Evolutionary conservation across 2,113 vertebrate genomes (phyloP), one percentile per base, ranked within the genome.

Genomic region (Nesogale talazaci): DNA sequence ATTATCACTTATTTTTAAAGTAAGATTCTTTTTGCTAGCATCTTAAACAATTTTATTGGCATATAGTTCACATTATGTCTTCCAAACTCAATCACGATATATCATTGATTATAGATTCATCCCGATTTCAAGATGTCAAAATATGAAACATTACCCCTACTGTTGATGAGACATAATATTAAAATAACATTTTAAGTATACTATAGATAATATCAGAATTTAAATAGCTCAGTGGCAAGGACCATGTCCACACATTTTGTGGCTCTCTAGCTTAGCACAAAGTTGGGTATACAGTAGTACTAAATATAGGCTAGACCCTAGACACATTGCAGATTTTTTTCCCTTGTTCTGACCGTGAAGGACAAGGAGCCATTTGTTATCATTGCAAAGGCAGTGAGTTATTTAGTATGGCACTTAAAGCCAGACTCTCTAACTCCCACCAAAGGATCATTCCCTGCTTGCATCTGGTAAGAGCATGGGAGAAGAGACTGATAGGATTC

Each of bases 151-250:
- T 77, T 84, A 12, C 22, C 4, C 29, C 87, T 83, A 77, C 6
- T 42, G 80, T 87, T 76, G 87, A 72, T 69, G 4, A 65, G 61
- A n/a, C 22, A 90, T 56, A 84, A 40, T 77, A 65, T 75, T 70
- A 67, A 81, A 86, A 34, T 67, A 75, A 59, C 46, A 52, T 52
- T 76, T 42, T 46, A 80, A 92, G 34, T 23, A 92, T 65, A 7
- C 14, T 90, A 56, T 89, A 89, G 31, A n/a, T 94, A 89, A 74
- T 76, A 78, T 61, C 59, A 79, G 36, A 83, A 40, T 89, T 88
- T 52, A 86, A 83, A 57, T 91, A 79, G 38, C 10, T 90, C 31
- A 65, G 25, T 78, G 4, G 12, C 27, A 79, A 56, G 29, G 29
- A 0, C 6, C 19, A 25, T 74, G 78, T 80, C 67, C 84, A 57